Conservation (phyloP, 2,797 vertebrate species). For the Ctenopoma multispine region DNA sequence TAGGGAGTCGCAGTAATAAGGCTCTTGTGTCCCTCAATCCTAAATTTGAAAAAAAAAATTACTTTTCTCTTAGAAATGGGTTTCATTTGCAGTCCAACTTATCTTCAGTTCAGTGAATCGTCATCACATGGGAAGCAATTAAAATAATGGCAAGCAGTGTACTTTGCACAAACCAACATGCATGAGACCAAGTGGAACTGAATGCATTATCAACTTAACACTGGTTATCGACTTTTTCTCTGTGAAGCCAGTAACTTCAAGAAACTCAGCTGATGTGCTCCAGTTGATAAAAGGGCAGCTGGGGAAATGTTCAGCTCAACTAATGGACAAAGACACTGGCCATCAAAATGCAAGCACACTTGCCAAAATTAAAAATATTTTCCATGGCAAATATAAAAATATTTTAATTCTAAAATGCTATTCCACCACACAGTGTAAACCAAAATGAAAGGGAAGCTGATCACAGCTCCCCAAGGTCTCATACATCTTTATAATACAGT, state of each 20-base stretch:
- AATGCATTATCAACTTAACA: conserved; percentile 5
- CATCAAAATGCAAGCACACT: conserved; percentile 2
- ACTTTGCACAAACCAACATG: conserved; percentile 23
- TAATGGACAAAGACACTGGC: conserved; percentile 10
- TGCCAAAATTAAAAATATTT: neutral
- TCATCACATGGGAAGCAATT: conserved; percentile 49
- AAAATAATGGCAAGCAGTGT: conserved; percentile 34
- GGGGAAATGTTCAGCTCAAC: conserved; percentile 14
- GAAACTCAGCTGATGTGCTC: neutral
- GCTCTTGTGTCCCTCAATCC: neutral
- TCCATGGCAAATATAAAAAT: neutral
- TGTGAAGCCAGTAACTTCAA: neutral
- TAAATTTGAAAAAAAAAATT: conserved; percentile 1
- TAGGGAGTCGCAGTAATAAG: conserved; percentile 16
- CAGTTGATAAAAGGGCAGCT: conserved; percentile 6
- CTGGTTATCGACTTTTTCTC: neutral
- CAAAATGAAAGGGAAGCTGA: neutral
- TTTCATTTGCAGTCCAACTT: conserved; percentile 26
- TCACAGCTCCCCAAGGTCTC: neutral
- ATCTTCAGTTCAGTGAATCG: conserved; percentile 24
- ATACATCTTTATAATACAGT: neutral
- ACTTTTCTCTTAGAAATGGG: conserved; percentile 7
- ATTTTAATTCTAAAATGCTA: conserved; percentile 1
- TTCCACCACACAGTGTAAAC: neutral
- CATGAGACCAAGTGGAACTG: neutral